Evolutionary conservation across 92 coral and sea anemone species (phyloP).

Genomic region (Palythoa caribaeorum): DNA sequence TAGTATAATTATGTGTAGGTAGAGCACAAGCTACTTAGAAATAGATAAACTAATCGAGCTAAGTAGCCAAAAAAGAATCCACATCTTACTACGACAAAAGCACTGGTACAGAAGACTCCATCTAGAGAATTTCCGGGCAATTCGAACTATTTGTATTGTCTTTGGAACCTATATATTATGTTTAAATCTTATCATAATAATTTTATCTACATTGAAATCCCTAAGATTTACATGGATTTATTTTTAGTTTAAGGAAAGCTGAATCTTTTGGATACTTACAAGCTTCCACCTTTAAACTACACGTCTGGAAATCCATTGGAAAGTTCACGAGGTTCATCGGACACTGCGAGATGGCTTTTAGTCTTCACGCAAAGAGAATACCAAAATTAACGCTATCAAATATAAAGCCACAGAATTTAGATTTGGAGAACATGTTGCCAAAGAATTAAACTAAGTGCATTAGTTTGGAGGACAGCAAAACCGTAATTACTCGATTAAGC

Average conservation of each 20-base stretch:
- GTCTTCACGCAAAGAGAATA: constrained; percentile 38
- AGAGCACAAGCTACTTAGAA: too few relatives aligned
- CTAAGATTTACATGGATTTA: background rate
- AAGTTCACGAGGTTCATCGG: constrained; percentile 81
- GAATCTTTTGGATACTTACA: constrained; percentile 62
- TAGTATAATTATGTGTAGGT: too few relatives aligned
- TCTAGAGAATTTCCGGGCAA: too few relatives aligned
- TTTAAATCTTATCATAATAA: background rate
- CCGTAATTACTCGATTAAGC: too few relatives aligned
- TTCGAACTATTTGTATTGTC: too few relatives aligned
- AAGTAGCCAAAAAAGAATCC: too few relatives aligned
- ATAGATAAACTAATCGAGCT: too few relatives aligned
- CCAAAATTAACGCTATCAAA: background rate
- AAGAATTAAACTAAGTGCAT: background rate
- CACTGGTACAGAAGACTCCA: too few relatives aligned
- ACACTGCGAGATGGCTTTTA: constrained; percentile 86
- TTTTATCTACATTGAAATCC: background rate
- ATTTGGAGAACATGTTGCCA: background rate
- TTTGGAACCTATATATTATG: too few relatives aligned
- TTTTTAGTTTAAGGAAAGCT: background rate
- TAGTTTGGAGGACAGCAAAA: too few relatives aligned
- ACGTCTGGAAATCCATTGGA: constrained; percentile 88
- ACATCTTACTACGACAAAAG: too few relatives aligned
- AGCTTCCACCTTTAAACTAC: constrained; percentile 82
- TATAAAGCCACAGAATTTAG: background rate